Base-by-base conservation (phyloP, 2,888 invertebrate genomes). In the Andrena camellia region DNA sequence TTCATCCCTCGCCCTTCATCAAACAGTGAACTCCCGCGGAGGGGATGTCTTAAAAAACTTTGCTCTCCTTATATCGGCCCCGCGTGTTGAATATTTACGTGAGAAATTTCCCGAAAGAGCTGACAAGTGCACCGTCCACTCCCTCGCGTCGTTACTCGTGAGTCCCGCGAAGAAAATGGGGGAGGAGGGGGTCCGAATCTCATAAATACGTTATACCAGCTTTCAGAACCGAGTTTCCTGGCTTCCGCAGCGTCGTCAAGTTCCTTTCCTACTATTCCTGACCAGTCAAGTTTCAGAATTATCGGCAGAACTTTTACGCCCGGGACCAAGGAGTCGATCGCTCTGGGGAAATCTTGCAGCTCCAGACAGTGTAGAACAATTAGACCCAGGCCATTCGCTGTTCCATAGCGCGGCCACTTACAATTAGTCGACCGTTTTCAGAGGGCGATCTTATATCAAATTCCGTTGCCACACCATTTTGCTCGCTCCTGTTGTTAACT, bases 321-420 rank as follows among this genome's bases (percentile, higher is more conserved):
- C 31, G 60, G 63, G 77, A 88, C 78, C 54, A 71, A 68, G 50
- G 63, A 78, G 35, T 20, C 69, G 80, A 85, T 88, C 86, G 78
- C 88, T 86, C 88, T 68, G 74, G 88, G 88, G 88, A 88, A 88
- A 88, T 88, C 88, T 86, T 48, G 75, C 13, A 60, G 62, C 62
- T 75, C 54, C 78, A 63, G 62, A 71, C 71, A 79, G 59, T 48
- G 60, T 63, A 78, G 74, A 82, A 80, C 84, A 87, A 87, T 89
- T 87, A 89, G 80, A 80, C 20, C 29, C 3, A 23, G 57, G 23
- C 82, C 79, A 54, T 71, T 70, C 83, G 42, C 63, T 62, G 54
- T 57, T 64, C 42, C 35, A 60, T 23, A n/a, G 10, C 54, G 66
- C 35, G 26, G 35, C 23, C 10, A 20, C 20, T 66, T 50, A 59